Base-by-base conservation (phyloP, 2,797 vertebrate genomes). In the Periparus ater region DNA sequence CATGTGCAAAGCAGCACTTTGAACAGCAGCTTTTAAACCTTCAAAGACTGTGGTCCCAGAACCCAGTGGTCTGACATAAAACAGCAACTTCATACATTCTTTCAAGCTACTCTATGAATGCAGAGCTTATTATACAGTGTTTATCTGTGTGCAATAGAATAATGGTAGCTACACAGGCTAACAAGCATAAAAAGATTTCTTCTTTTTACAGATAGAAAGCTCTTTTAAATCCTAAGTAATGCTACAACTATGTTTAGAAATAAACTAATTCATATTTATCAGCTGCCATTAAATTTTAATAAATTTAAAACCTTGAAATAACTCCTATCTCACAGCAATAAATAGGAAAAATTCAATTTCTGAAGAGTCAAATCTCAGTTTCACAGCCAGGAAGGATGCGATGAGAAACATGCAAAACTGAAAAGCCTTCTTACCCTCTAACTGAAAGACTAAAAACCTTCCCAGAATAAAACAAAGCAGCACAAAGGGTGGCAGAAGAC, bases 251-350 rank as follows among this genome's bases (percentile, higher is more conserved):
- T 18, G 65, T 79, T 76, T 75, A 76, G 68, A 91, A 88, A 86
- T 47, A 66, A 78, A 68, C 36, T 47, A 86, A 42, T 83, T 60
- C 32, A 15, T 85, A 84, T 54, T 87, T 87, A 83, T 50, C 77
- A 82, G 30, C 27, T 14, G 44, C 47, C 34, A 40, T 53, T 76
- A 79, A 93, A 40, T 36, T 45, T 79, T 76, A 77, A 60, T 70
- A 58, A 91, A 91, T 81, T 48, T 55, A 85, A 96, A 94, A 84
- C 45, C 60, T 65, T 63, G 22, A 62, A 81, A 67, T 80, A 93
- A 60, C n/a, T 87, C 62, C n/a, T n/a, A 78, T 25, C 67, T 78
- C 72, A 60, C 66, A 74, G 65, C 42, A 93, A 73, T 13, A 34
- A 50, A 82, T 5, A 8, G 96, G 61, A 83, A 95, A 70, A 13